These are phyloP conservation scores for Trachymyrmex septentrionalis DNA, from an alignment of 1,140 invertebrate species.

Conservation along the genomic window DNA sequence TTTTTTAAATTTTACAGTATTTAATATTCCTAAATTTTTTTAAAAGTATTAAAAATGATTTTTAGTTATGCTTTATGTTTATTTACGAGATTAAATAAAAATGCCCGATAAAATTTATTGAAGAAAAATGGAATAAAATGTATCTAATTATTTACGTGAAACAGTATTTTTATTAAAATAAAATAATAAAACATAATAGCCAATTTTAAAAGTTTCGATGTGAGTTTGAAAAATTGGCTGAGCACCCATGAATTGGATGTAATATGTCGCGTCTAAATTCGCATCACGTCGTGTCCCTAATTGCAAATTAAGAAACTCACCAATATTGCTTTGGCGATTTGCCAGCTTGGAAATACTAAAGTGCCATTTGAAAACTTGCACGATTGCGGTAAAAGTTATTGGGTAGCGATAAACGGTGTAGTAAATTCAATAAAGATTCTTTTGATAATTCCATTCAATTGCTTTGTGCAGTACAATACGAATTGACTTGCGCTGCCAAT, in stretches of 20 bases:
- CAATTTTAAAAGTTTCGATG: not conserved
- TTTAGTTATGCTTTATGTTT: not conserved
- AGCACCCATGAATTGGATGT: slow-evolving; percentile 5
- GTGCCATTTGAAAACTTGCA: not conserved
- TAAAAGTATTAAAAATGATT: not conserved
- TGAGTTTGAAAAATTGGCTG: not conserved
- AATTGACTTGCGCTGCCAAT: slow-evolving; percentile 18
- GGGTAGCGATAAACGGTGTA: not conserved
- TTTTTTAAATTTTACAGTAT: not conserved
- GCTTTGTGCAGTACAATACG: not conserved
- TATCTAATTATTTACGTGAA: not conserved
- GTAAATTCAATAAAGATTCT: not conserved
- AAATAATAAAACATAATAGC: not conserved
- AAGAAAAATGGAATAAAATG: not conserved
- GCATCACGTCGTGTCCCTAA: slow-evolving; percentile 69
- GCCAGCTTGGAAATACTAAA: slow-evolving; percentile 55
- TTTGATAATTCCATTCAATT: not conserved
- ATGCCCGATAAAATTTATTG: not conserved
- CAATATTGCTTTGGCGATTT: slow-evolving; percentile 67
- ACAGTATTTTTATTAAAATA: not conserved
- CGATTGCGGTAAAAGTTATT: slow-evolving; percentile 5
- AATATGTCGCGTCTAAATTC: slow-evolving; percentile 56
- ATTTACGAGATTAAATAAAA: not conserved
- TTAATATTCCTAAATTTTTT: slow-evolving; percentile 8
- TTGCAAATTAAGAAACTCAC: slow-evolving; percentile 71